Conservation (phyloP, 2,113 vertebrate genomes). For the Heliornis fulica region DNA sequence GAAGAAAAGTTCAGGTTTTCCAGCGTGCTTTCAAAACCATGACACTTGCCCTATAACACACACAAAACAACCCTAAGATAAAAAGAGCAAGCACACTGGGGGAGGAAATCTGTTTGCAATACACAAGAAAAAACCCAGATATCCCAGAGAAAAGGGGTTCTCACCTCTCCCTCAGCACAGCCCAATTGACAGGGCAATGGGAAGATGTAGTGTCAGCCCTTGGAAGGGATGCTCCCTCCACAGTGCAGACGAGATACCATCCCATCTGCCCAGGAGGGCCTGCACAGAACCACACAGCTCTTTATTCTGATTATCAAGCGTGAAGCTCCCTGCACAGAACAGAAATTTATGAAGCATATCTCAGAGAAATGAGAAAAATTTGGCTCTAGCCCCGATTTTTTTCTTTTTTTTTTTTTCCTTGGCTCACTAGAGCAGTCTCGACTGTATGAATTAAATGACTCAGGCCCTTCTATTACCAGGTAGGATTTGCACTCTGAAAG, state of each 20-base stretch:
- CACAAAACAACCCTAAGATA: background rate
- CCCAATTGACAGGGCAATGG: background rate
- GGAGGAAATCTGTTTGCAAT: background rate
- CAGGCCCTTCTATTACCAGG: background rate
- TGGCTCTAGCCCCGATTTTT: background rate
- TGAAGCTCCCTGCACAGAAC: background rate
- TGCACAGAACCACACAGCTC: background rate
- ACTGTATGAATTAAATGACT: background rate
- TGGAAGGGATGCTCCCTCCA: background rate
- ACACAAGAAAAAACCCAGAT: too few species aligned
- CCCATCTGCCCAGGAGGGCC: background rate
- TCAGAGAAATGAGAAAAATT: slow-evolving; percentile 23
- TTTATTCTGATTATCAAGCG: background rate
- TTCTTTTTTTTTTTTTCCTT: background rate
- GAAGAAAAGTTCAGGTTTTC: background rate
- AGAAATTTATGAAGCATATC: slow-evolving; percentile 14
- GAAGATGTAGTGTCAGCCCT: background rate
- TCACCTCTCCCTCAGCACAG: background rate
- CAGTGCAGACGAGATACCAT: background rate
- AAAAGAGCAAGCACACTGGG: background rate
- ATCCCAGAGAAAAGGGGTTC: background rate
- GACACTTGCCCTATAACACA: background rate
- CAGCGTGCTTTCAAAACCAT: background rate
- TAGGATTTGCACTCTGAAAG: background rate
- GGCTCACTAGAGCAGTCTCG: background rate